Evolutionary conservation across 2,888 invertebrate genomes (phyloP).

Genomic region (Tricholauxania praeusta): DNA sequence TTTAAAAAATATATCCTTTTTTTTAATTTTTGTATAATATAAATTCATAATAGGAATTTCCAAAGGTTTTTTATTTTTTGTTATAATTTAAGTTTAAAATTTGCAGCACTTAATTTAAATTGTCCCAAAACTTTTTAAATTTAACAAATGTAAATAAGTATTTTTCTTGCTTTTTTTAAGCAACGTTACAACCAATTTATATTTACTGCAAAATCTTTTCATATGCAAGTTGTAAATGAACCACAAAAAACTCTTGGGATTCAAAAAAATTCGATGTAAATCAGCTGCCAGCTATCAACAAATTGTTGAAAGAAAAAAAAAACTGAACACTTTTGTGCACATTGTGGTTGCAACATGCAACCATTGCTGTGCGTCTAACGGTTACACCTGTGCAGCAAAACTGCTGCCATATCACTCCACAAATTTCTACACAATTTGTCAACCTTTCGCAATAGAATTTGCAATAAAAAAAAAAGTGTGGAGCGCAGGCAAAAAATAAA

Average conservation of each 20-base stretch:
- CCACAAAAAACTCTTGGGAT: neutral
- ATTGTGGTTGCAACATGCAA: slow-evolving; percentile 3
- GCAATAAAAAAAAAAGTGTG: slow-evolving; percentile 37
- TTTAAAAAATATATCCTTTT: too few relatives aligned
- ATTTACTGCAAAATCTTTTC: neutral
- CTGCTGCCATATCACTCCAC: neutral
- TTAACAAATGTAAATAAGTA: too few relatives aligned
- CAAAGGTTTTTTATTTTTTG: too few relatives aligned
- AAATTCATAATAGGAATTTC: too few relatives aligned
- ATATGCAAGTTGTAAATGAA: neutral
- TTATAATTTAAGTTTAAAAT: too few relatives aligned
- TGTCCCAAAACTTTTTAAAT: too few relatives aligned
- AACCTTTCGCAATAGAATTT: slow-evolving; percentile 17
- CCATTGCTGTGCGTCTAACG: neutral
- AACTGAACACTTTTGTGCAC: neutral
- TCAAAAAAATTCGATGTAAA: slow-evolving; percentile 26
- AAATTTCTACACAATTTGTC: slow-evolving; percentile 22
- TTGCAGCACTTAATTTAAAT: too few relatives aligned
- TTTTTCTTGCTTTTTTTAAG: too few relatives aligned
- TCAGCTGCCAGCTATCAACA: slow-evolving; percentile 39
- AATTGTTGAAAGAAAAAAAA: slow-evolving; percentile 8
- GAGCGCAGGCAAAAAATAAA: slow-evolving; percentile 32
- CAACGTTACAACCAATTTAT: neutral
- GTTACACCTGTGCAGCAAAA: slow-evolving; percentile 5
- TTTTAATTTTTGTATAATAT: too few relatives aligned